Evolutionary conservation across 1,140 invertebrate genomes (phyloP), one percentile per base, ranked within the genome.

Genomic region (Solenopsis invicta): DNA sequence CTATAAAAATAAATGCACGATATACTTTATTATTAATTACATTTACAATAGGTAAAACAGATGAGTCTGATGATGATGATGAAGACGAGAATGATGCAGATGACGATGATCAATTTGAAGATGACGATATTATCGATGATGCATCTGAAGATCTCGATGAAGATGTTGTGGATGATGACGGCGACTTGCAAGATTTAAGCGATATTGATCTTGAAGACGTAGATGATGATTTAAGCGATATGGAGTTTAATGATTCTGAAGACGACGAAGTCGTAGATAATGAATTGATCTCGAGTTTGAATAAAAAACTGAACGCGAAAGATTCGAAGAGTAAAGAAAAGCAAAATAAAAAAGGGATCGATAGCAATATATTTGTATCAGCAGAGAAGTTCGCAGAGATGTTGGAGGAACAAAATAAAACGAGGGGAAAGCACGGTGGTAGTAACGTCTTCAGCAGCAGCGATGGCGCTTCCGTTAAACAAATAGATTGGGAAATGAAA

Each of bases 381-480:
- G 97, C 97, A 0, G 97, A 97, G 94, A 96, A 97, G 92, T 98
- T 97, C 92, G 96, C 97, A 0, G 97, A 97, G 29, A 95, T 97
- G 89, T 90, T 98, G 54, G 97, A 97, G 93, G 96, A 97, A 85
- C 96, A 97, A 41, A 96, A 96, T 3, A 95, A 95, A 61, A 96
- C 96, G 1, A 96, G 96, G 80, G 48, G 88, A 24, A 97, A 96
- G 85, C 96, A 96, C 71, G 97, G 97, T 18, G 96, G 96, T 18
- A 96, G 96, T 75, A 96, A 97, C 91, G 96, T 96, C 0, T 95
- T 97, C 0, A 96, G 96, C 13, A 97, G 97, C 87, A 96, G 95
- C 21, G 97, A 97, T 88, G 97, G 97, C 87, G 95, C 97, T 4
- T 96, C 96, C 87, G 94, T 92, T 9, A 97, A 97, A 89, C 97